Base-by-base conservation (phyloP, 2,888 invertebrate genomes). In the Morpho helenor region DNA sequence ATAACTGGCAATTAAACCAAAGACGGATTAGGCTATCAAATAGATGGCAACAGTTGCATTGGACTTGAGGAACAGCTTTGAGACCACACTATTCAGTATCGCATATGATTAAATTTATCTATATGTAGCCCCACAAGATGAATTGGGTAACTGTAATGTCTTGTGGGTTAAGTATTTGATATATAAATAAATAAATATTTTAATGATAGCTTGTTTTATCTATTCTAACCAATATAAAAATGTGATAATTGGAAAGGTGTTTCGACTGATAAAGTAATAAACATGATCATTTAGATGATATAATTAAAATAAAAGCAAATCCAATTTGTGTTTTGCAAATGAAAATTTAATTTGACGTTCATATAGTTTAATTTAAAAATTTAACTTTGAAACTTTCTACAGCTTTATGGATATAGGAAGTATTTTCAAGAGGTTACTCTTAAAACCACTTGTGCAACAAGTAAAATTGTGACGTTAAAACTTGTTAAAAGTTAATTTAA, bases 11-110 rank as follows among this genome's bases (percentile, higher is more conserved):
- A 46, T 46, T 46, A 46, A 39, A 52, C 3, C 46, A 46, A 45
- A 46, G 52, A 52, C 22, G 59, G 59, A 59, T 60, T 60, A 56
- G 49, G 52, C 56, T 52, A 49, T 52, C 61, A 61, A 62, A 57
- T 53, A 49, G 8, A 46, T 53, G 43, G 59, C 59, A 56, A 60
- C 60, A 57, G 56, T 59, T 60, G 50, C 49, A 49, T 48, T 39
- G 54, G 59, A 59, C 43, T 51, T 54, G 50, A 39, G 43, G 8
- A 60, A 54, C 57, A 52, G 53, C 59, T 62, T 59, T 16, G n/a
- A 49, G 42, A 42, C 48, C 48, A n/a, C 43, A 31, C 31, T 5
- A 31, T 31, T 31, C 5, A 31, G 31, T 31, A 31, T 31, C 4
- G 31, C 31, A 31, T 31, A 31, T 31, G 31, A 31, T 16, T 16